These are phyloP conservation scores for Agonopterix heracliana DNA, from an alignment of 2,888 invertebrate genomes.

Conservation along the genomic window DNA sequence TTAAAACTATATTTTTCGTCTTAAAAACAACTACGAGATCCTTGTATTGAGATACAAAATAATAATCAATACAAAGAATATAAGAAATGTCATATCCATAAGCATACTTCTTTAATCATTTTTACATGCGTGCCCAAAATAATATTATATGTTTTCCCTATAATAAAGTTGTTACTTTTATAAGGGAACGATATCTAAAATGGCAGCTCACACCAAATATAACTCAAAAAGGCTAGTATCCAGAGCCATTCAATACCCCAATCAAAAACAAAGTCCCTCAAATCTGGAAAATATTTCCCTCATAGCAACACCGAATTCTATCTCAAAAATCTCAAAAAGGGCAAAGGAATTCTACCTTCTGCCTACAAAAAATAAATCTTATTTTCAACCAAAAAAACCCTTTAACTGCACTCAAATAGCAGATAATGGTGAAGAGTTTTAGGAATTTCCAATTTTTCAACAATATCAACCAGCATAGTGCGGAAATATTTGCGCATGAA, in stretches of 20 bases:
- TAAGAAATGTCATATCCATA: constrained; percentile 1
- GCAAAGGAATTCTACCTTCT: constrained; percentile 22
- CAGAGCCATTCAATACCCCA: too few species aligned
- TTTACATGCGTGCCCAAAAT: background rate
- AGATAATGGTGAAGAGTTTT: constrained; percentile 80
- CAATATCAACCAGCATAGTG: constrained; percentile 71
- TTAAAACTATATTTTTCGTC: too few species aligned
- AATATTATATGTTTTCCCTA: background rate
- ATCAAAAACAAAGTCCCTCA: constrained; percentile 11
- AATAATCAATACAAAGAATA: constrained; percentile 6
- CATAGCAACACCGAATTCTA: constrained; percentile 25
- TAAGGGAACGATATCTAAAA: background rate
- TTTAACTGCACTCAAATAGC: constrained; percentile 79
- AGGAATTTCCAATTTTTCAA: constrained; percentile 79
- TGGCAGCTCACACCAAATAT: too few species aligned
- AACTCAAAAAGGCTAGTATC: too few species aligned
- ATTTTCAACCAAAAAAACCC: constrained; percentile 8
- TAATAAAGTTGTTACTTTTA: too few species aligned
- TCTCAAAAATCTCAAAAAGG: constrained; percentile 12
- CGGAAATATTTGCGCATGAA: constrained; percentile 77
- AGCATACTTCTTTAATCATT: too few species aligned
- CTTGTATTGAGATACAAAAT: constrained; percentile 3
- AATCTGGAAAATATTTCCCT: constrained; percentile 12
- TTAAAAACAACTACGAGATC: too few species aligned
- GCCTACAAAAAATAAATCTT: constrained; percentile 25